phyloP scores from a whole-genome alignment of 2,113 vertebrate genomes.

The Zosterops pallidus region DNA sequence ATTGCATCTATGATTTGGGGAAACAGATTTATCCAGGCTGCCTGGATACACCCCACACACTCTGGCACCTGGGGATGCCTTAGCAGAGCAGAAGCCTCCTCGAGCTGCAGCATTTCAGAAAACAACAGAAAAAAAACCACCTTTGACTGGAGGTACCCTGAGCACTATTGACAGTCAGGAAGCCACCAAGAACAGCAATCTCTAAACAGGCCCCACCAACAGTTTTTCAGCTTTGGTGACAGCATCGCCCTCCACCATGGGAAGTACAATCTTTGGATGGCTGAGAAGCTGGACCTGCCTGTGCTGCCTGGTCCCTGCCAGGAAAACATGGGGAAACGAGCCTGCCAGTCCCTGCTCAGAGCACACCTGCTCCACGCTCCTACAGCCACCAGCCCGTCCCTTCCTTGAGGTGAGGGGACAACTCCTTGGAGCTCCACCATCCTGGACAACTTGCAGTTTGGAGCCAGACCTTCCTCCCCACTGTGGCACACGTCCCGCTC shows the following conservation, averaged over 20 bases:
- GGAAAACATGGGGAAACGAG: neutral
- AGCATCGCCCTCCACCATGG: neutral
- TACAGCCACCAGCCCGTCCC: neutral
- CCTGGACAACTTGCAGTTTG: fast-evolving
- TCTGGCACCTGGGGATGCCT: neutral
- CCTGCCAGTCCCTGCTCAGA: neutral
- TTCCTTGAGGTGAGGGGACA: neutral
- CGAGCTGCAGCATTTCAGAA: neutral
- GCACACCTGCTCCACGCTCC: neutral
- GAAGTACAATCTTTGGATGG: neutral
- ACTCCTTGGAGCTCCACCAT: neutral
- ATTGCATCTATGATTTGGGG: neutral
- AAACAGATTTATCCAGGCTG: constrained; percentile 2
- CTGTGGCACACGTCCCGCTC: neutral
- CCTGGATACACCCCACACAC: neutral
- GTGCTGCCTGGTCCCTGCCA: neutral
- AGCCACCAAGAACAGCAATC: neutral
- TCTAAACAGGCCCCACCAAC: neutral
- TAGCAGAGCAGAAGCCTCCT: neutral
- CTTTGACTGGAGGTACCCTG: neutral
- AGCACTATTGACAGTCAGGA: neutral
- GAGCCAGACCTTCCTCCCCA: neutral
- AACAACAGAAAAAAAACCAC: neutral
- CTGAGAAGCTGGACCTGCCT: neutral
- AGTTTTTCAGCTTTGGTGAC: neutral